phyloP scores from a whole-genome alignment of 2,113 vertebrate species.

The Brachyhypopomus occidentalis region DNA sequence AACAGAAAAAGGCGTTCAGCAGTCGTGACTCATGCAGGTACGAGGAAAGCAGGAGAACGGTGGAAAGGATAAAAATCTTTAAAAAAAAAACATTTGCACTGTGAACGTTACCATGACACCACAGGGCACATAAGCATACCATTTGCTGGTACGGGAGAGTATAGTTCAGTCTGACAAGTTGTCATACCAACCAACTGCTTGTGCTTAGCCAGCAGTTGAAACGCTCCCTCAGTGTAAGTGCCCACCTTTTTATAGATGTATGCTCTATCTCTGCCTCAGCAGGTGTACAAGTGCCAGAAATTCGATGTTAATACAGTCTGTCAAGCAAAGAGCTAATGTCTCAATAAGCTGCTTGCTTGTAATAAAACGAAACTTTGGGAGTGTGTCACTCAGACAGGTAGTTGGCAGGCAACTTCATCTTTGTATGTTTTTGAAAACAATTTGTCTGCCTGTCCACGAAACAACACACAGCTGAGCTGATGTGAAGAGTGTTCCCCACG shows the following conservation, averaged over 20 bases:
- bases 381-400: background rate
- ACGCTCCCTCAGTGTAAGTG: too few species aligned
- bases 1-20: too few species aligned
- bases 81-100: too few species aligned
- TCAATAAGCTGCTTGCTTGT: constrained; percentile 14
- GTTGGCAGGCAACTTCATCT: background rate
- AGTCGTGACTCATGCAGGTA: too few species aligned
- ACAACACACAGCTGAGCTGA: background rate
- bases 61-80: too few species aligned
- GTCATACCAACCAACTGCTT: background rate
- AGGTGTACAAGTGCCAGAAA: too few species aligned
- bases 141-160: too few species aligned
- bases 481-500: background rate
- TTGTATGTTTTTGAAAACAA: background rate
- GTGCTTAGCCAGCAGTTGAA: background rate
- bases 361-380: background rate
- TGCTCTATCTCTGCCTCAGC: too few species aligned
- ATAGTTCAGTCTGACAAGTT: background rate
- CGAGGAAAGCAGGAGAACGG: too few species aligned
- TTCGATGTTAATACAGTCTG: too few species aligned
- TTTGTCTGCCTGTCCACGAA: background rate
- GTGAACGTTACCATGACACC: too few species aligned
- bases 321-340: constrained; percentile 30
- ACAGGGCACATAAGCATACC: background rate
- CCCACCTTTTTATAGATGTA: too few species aligned